A percentile compares a stretch with the other conserved stretches of the same genome.
phyloP scores from a whole-genome alignment of 2,113 vertebrate genomes.

The Labeo rohita region DNA sequence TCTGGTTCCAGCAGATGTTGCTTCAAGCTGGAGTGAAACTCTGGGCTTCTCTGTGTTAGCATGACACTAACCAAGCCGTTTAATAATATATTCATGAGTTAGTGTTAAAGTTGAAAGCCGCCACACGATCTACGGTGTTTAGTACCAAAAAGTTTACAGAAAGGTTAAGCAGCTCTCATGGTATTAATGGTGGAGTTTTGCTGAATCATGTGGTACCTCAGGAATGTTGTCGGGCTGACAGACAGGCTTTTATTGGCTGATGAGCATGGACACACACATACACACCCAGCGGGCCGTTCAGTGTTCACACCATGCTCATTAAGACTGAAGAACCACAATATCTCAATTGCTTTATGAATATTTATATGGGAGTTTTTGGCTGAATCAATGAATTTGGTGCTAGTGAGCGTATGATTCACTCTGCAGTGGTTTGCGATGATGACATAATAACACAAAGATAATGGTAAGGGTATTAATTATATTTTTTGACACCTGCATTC shows the following conservation, averaged over 20 bases:
- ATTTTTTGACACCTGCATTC: background rate
- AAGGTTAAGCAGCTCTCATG: background rate
- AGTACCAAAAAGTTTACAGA: background rate
- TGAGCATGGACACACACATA: slow-evolving; percentile 24
- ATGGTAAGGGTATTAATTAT: background rate
- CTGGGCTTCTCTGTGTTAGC: background rate
- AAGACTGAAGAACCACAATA: slow-evolving; percentile 21
- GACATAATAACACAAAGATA: background rate
- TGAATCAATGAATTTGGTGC: background rate
- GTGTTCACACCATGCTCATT: background rate
- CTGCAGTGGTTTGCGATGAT: background rate
- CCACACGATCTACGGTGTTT: slow-evolving; percentile 2
- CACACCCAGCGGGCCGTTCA: slow-evolving; percentile 14
- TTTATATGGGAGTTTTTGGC: slow-evolving; percentile 7
- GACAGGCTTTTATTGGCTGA: slow-evolving; percentile 24
- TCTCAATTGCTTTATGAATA: slow-evolving; percentile 5
- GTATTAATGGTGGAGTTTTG: slow-evolving; percentile 21
- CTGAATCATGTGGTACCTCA: slow-evolving; percentile 28
- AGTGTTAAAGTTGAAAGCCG: background rate
- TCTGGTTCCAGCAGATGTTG: slow-evolving; percentile 19
- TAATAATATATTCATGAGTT: slow-evolving; percentile 2
- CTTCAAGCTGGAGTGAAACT: background rate
- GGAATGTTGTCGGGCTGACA: slow-evolving; percentile 9
- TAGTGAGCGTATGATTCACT: background rate
- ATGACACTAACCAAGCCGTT: background rate